Evolutionary conservation across 2,888 invertebrate species (phyloP), one percentile per base, ranked within the genome.

Genomic region (Drosophila siamana): DNA sequence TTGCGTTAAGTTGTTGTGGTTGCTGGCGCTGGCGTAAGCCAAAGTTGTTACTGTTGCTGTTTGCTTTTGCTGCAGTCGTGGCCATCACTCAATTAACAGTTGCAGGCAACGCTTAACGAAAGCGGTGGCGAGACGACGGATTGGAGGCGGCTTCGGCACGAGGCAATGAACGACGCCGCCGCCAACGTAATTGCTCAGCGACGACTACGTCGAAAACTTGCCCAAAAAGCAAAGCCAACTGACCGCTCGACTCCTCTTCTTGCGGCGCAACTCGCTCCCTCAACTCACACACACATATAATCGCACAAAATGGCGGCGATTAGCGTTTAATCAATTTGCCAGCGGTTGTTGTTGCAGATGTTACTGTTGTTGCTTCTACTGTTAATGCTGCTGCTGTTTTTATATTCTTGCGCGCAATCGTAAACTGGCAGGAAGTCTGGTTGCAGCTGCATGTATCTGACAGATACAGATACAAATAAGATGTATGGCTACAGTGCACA

Each of bases 371-470:
- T 56, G 43, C 13, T 36, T 22, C 22, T 44, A 47, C 11, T 28
- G 19, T 13, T 59, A 40, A 16, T 40, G 52, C 16, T 57, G 48
- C 55, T 57, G 59, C n/a, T n/a, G n/a, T n/a, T 36, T 67, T 66
- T 61, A 63, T 77, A 69, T 85, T 86, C 88, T 86, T 74, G 74
- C 59, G 62, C 68, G 59, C 78, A 76, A 73, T 66, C 69, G 67
- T 74, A 80, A 86, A 86, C 87, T 86, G 88, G 85, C 84, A 84
- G 88, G 88, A 88, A 87, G 85, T 86, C 88, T 86, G 88, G 81
- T 86, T 86, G 74, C 55, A 41, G 60, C 66, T 72, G 69, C 19
- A 28, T 61, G 64, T 75, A 80, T 80, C 72, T 82, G 69, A 57
- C 74, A 86, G 54, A 69, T 76, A 69, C 60, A 65, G 56, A 66